A percentile compares a stretch with the other conserved stretches of the same genome.
Conservation (phyloP, 2,113 vertebrate species). For the Pongo pygmaeus region DNA sequence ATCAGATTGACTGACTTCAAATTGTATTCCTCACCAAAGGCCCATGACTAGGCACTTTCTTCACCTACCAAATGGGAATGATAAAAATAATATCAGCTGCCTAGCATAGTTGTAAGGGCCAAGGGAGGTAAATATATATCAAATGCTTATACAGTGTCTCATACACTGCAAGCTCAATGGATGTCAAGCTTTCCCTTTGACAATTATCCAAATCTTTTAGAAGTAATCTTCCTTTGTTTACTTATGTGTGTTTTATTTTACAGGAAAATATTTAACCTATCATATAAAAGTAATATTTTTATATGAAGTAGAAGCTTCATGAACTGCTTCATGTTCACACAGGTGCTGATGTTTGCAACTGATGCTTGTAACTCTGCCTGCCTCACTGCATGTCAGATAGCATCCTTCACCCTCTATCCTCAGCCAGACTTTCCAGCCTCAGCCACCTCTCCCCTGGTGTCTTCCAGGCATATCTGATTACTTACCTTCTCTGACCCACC, state of each 20-base stretch:
- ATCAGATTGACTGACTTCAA: neutral
- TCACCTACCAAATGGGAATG: neutral
- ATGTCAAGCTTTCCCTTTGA: neutral
- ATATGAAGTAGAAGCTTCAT: neutral
- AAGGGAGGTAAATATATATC: neutral
- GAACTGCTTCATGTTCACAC: neutral
- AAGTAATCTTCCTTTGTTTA: neutral
- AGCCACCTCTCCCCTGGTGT: neutral
- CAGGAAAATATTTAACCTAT: neutral
- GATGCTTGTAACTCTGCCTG: neutral
- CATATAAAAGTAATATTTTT: neutral
- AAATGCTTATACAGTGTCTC: neutral
- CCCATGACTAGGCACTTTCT: neutral
- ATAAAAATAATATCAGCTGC: neutral
- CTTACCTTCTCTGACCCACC: neutral
- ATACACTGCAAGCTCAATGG: neutral
- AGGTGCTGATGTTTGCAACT: neutral
- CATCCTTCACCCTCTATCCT: neutral
- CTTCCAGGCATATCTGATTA: neutral
- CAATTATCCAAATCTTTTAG: neutral
- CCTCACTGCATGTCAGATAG: rapidly evolving
- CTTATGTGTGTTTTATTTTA: neutral
- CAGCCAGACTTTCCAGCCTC: neutral
- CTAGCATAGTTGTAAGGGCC: neutral
- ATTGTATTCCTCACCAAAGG: neutral